Conservation (phyloP, 2,888 invertebrate genomes). For the Sepiola atlantica region DNA sequence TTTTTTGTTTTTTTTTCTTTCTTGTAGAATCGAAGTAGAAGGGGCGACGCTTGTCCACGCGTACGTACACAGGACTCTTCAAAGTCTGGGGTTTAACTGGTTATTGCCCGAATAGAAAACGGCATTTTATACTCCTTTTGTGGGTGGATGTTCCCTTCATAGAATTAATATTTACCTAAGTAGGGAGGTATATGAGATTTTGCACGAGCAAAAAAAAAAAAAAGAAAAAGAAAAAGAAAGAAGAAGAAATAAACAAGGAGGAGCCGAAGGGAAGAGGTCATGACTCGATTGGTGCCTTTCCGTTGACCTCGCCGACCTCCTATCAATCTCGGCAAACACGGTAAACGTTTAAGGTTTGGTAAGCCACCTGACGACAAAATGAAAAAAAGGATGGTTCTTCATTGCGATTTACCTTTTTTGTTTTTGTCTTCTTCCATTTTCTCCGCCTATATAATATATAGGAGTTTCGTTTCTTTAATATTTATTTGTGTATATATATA, state of each 20-base stretch:
- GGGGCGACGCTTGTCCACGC: not conserved
- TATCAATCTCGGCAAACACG: not conserved
- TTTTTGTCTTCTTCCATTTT: not conserved
- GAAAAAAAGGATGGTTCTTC: not conserved
- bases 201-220: not conserved
- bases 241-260: not conserved
- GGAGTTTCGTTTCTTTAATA: not conserved
- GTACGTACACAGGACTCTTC: not conserved
- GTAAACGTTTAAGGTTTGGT: not conserved
- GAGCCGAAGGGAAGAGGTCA: not conserved
- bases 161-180: not conserved
- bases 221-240: not conserved
- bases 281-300: not conserved
- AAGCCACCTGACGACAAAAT: not conserved
- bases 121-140: not conserved
- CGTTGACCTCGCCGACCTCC: not conserved
- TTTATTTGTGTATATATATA: too few relatives aligned
- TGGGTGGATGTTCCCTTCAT: not conserved
- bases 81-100: not conserved
- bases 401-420: not conserved
- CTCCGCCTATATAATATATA: not conserved
- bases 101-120: not conserved
- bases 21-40: not conserved
- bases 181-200: not conserved
- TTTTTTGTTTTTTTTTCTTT: too few relatives aligned